A percentile compares a stretch with the other conserved stretches of the same genome.
Conservation (phyloP, 2,797 vertebrate genomes). For the Threskiornis aethiopicus region DNA sequence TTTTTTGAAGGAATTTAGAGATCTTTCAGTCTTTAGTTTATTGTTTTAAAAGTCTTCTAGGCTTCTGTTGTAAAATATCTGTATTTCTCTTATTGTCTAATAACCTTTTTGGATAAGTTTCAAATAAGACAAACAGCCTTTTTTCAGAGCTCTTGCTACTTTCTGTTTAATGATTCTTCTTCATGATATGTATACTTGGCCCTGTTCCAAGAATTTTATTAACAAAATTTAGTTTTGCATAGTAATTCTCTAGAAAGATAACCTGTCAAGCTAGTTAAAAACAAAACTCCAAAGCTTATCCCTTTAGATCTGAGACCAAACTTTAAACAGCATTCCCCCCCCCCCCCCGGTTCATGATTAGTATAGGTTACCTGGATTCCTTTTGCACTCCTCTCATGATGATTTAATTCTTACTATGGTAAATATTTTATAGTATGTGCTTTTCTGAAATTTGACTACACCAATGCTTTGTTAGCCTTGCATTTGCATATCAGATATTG, state of each 20-base stretch:
- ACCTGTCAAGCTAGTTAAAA: neutral
- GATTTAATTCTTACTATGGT: neutral
- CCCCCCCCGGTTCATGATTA: neutral
- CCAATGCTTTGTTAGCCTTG: neutral
- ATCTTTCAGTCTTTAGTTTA: neutral
- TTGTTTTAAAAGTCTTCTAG: neutral
- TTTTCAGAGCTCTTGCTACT: neutral
- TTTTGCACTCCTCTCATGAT: neutral
- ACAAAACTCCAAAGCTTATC: neutral
- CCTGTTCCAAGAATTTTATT: neutral
- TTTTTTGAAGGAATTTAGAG: neutral
- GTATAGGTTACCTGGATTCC: neutral
- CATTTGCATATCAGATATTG: neutral
- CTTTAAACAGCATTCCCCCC: fast-evolving
- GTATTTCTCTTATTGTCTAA: neutral
- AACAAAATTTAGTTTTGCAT: neutral
- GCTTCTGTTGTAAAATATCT: neutral
- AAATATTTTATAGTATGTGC: neutral
- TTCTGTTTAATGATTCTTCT: neutral
- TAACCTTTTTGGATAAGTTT: neutral
- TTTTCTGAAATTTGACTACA: neutral
- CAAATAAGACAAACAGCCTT: neutral
- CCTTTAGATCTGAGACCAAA: neutral
- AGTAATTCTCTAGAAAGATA: neutral
- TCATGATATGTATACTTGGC: too few species aligned